Conservation (phyloP, 2,888 invertebrate genomes). For the Stenurella melanura region DNA sequence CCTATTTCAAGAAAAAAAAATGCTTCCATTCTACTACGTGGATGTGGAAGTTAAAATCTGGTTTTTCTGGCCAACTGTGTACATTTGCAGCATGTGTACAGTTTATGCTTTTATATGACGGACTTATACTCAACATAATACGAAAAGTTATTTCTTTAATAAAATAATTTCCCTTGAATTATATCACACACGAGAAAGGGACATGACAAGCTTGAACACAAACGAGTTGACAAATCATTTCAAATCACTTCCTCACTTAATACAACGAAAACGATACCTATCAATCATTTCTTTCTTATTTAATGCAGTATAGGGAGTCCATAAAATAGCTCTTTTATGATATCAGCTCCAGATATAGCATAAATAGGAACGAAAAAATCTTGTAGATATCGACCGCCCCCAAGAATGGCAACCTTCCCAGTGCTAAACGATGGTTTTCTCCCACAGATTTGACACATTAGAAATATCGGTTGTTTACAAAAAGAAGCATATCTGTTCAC, state of each 20-base stretch:
- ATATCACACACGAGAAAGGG: background rate
- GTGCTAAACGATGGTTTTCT: conserved; percentile 6
- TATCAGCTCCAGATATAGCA: conserved; percentile 16
- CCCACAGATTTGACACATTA: conserved; percentile 16
- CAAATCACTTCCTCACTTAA: conserved; percentile 9
- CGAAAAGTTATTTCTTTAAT: background rate
- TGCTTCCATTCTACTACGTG: no score
- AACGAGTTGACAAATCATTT: conserved; percentile 19
- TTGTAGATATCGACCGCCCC: conserved; percentile 19
- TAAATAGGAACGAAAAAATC: conserved; percentile 10
- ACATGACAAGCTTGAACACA: background rate
- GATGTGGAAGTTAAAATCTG: no score
- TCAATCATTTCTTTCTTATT: conserved; percentile 30
- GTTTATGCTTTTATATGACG: no score
- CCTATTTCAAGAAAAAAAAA: no score
- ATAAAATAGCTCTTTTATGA: conserved; percentile 22
- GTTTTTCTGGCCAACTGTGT: no score
- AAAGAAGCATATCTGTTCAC: background rate
- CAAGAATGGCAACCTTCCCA: conserved; percentile 14
- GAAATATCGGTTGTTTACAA: conserved; percentile 28
- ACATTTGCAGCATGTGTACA: no score
- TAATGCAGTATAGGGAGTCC: conserved; percentile 30
- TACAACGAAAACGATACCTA: conserved; percentile 3
- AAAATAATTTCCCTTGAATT: background rate
- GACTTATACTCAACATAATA: no score